Base-by-base conservation (phyloP, 92 coral and sea anemone species). In the Blastomussa wellsi region DNA sequence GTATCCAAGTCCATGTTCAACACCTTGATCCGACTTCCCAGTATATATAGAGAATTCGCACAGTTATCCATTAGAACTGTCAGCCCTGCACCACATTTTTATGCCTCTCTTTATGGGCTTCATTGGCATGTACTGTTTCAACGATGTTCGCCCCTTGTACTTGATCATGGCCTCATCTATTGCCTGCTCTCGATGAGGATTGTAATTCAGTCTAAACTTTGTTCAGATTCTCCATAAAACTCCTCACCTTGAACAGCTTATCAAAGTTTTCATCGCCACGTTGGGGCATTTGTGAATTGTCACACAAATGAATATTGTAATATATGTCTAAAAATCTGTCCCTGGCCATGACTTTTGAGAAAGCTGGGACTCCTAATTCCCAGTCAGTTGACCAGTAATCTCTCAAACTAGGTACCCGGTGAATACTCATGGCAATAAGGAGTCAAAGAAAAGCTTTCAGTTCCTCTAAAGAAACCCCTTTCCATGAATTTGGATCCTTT, bases 201-300 rank as follows among this genome's bases (percentile, higher is more conserved):
- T 66, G 37, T 78, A 86, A 41, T 38, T 79, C 42, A 26, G 11
- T 26, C 78, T 51, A 38, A 74, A 79, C 81, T 84, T 79, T 48
- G 14, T 65, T 68, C 76, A 82, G 32, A 38, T 33, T 76, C 2
- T 89, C 76, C 6, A 89, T 36, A 49, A 78, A 89, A 78, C 72
- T 39, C 52, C 92, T 78, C 42, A 85, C 72, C 33, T 89, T 85
- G 81, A 78, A 84, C 24, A 84, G 86, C 73, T 89, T 89, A 64
- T 85, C 86, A 41, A n/a, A 79, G 47, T 68, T 65, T 29, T 80
- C 81, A 35, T 62, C 51, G 0, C 81, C 86, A 13, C 52, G 69
- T 33, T 52, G 85, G 12, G 72, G 36, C 72, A 67, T 67, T 67
- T 67, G 28, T 9, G 37, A 9, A 33, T 67, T 67, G 19, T 67